These are phyloP conservation scores for Mesochorus sp. DNA, from an alignment of 2,888 invertebrate genomes.

Conservation along the genomic window DNA sequence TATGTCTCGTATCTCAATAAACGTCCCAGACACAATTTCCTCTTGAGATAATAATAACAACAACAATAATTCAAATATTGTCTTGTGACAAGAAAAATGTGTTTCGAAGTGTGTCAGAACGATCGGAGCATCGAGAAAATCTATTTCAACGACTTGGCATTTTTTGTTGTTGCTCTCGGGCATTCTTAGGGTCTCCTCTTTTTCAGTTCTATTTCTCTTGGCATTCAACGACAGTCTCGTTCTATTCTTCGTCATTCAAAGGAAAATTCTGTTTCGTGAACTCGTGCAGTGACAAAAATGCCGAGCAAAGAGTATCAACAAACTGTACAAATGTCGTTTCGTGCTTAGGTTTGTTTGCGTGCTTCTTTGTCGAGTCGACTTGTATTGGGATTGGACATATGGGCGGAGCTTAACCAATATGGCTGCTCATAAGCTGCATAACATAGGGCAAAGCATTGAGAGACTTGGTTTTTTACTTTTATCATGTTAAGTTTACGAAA, in stretches of 20 bases:
- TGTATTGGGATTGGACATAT: no score
- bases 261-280: not conserved
- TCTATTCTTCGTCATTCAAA: conserved; percentile 11
- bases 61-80: not conserved
- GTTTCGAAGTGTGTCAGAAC: not conserved
- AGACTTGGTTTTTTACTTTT: no score
- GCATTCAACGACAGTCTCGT: not conserved
- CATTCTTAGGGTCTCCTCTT: not conserved
- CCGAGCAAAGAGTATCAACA: not conserved
- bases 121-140: conserved; percentile 20
- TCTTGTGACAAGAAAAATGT: conserved; percentile 14
- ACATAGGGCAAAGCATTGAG: no score
- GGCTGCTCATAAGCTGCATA: no score
- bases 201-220: conserved; percentile 20
- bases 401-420: no score
- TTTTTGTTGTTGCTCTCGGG: not conserved
- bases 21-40: conserved; percentile 13
- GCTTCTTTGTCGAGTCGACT: not conserved
- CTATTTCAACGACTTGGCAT: not conserved
- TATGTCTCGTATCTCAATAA: not conserved
- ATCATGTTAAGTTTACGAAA: no score
- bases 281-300: not conserved
- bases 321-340: no score
- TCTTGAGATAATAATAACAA: not conserved
- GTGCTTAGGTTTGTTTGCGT: no score